A percentile compares a stretch with the other conserved stretches of the same genome.
phyloP scores from a whole-genome alignment of 2,888 invertebrate genomes.

The Brenthis daphne region DNA sequence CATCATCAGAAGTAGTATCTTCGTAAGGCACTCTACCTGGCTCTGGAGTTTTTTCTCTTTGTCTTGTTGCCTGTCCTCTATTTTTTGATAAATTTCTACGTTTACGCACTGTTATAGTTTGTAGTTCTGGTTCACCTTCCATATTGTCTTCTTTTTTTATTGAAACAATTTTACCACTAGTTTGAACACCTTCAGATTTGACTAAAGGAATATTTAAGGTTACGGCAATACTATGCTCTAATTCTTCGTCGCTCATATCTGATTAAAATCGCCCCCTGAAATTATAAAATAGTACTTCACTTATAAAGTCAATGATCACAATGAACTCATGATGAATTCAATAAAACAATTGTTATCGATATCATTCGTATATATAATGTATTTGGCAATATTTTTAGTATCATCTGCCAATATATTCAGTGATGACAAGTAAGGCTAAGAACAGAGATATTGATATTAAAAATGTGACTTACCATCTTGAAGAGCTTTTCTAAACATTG shows the following conservation, averaged over 20 bases:
- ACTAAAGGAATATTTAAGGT: conserved; percentile 60
- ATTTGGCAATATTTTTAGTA: conserved; percentile 62
- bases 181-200: conserved; percentile 67
- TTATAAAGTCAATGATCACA: conserved; percentile 21
- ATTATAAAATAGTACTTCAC: conserved; percentile 50
- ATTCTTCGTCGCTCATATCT: conserved; percentile 65
- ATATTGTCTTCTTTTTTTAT: conserved; percentile 51
- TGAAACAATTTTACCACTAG: conserved; percentile 53
- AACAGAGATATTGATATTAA: conserved; percentile 47
- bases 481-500: conserved; percentile 61
- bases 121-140: conserved; percentile 53
- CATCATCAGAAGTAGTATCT: conserved; percentile 84
- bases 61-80: conserved; percentile 72
- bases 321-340: conserved; percentile 11
- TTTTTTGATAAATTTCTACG: conserved; percentile 84
- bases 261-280: conserved; percentile 48
- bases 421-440: conserved; percentile 54
- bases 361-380: not conserved
- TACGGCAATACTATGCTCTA: conserved; percentile 47
- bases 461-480: conserved; percentile 65
- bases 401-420: conserved; percentile 66
- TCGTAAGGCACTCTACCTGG: conserved; percentile 79
- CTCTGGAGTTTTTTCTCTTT: conserved; percentile 78
- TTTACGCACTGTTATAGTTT: conserved; percentile 80
- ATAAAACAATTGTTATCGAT: conserved; percentile 5